A percentile compares a stretch with the other conserved stretches of the same genome.
phyloP scores from a whole-genome alignment of 2,113 vertebrate species.

The Tychaedon coryphoeus region DNA sequence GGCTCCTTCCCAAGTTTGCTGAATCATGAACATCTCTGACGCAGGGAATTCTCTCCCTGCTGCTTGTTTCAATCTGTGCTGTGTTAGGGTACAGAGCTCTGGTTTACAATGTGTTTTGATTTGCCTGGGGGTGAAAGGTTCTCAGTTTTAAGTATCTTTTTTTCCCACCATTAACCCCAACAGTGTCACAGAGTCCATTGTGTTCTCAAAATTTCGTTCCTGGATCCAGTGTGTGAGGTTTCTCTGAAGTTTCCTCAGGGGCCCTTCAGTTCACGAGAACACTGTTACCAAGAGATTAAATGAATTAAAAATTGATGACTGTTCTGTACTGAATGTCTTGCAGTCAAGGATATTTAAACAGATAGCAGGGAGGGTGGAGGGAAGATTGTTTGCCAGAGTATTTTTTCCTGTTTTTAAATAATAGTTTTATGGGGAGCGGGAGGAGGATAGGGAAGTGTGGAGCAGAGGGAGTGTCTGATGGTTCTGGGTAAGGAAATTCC shows the following conservation, averaged over 20 bases:
- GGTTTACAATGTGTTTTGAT: neutral
- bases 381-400: neutral
- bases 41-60: conserved; percentile 31
- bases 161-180: neutral
- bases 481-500: conserved; percentile 2
- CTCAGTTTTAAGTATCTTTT: conserved; percentile 14
- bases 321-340: conserved; percentile 66
- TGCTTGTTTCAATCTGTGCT: neutral
- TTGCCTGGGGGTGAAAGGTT: conserved; percentile 29
- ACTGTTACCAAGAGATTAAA: conserved; percentile 72
- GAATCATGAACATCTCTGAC: conserved; percentile 37
- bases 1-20: conserved; percentile 50
- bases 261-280: conserved; percentile 68
- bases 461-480: neutral
- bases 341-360: conserved; percentile 72
- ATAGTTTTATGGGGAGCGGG: conserved; percentile 4
- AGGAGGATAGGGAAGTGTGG: neutral
- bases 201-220: neutral
- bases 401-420: conserved; percentile 43
- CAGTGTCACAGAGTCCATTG: neutral
- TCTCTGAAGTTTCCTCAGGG: conserved; percentile 64
- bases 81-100: neutral
- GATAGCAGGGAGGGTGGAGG: conserved; percentile 44
- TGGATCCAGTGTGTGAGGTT: conserved; percentile 40
- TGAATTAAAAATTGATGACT: conserved; percentile 78